Percentiles rank a stretch among this genome's conserved stretches.
Conservation (phyloP, 2,888 invertebrate genomes). For the Cantharis lateralis region DNA sequence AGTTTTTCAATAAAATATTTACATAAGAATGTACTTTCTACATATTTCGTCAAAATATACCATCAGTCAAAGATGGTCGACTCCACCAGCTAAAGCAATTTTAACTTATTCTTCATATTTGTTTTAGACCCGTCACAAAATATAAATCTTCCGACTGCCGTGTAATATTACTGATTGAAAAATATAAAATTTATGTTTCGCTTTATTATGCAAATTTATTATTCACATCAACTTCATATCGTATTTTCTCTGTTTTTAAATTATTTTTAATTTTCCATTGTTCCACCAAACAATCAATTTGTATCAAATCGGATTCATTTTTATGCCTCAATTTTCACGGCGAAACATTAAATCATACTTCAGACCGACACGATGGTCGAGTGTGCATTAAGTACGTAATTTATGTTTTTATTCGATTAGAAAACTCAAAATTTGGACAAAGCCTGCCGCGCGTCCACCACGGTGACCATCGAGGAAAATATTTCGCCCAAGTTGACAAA, state of each 20-base stretch:
- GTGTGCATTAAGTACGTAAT: neutral
- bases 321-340: neutral
- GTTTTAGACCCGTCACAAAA: conserved; percentile 17
- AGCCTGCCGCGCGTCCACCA: neutral
- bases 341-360: neutral
- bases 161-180: conserved; percentile 31
- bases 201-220: conserved; percentile 37
- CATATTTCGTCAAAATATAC: conserved; percentile 11
- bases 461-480: neutral
- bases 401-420: neutral
- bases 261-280: neutral
- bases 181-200: conserved; percentile 38
- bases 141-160: conserved; percentile 30
- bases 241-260: neutral
- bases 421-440: neutral
- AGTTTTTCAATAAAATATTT: conserved; percentile 20
- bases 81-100: conserved; percentile 8
- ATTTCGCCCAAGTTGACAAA: neutral
- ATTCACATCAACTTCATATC: conserved; percentile 31
- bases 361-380: neutral
- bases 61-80: conserved; percentile 25
- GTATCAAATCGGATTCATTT: neutral
- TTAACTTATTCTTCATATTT: conserved; percentile 22
- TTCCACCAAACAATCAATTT: neutral
- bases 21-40: conserved; percentile 15